phyloP scores from a whole-genome alignment of 2,113 vertebrate genomes.

The Crotalus viridis region DNA sequence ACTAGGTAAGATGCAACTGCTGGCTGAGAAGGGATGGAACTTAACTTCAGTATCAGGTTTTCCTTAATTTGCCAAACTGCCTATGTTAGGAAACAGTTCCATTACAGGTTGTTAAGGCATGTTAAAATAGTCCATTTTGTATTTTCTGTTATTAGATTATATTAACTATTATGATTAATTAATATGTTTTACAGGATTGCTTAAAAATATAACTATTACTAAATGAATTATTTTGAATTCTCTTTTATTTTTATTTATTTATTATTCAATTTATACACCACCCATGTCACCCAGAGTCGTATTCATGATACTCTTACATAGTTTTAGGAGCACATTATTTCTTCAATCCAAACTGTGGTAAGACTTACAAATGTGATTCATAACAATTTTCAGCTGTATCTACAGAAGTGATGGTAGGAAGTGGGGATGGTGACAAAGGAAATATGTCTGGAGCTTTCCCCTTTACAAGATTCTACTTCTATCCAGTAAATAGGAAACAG shows the following conservation, averaged over 20 bases:
- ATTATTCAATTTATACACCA: no score
- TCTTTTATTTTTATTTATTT: neutral
- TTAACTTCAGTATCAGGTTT: neutral
- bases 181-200: neutral
- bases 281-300: no score
- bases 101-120: neutral
- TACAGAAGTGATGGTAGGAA: neutral
- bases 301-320: constrained; percentile 9
- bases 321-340: constrained; percentile 30
- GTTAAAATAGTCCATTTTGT: neutral
- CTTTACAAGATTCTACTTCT: neutral
- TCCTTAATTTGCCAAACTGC: neutral
- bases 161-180: neutral
- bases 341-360: neutral
- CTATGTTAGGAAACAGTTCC: neutral
- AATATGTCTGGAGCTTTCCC: neutral
- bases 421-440: neutral
- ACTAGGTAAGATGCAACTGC: neutral
- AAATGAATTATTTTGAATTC: neutral
- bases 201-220: constrained; percentile 2
- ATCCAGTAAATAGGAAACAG: neutral
- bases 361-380: neutral
- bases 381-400: neutral
- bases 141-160: neutral
- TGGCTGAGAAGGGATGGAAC: neutral